A percentile compares a stretch with the other conserved stretches of the same genome.
These are phyloP conservation scores for Hedychridium roseum DNA, from an alignment of 2,888 invertebrate genomes.

Conservation along the genomic window DNA sequence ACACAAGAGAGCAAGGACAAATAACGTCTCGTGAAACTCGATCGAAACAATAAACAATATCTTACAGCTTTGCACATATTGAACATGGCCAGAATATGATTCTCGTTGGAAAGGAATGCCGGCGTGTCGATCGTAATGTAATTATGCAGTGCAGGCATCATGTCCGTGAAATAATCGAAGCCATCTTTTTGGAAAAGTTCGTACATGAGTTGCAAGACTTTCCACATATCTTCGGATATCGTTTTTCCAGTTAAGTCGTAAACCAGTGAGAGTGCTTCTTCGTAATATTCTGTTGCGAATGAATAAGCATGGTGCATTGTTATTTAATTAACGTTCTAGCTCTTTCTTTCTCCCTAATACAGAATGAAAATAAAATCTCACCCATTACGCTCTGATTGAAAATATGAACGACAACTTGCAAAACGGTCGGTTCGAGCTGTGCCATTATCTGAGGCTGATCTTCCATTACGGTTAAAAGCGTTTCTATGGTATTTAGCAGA, in stretches of 20 bases:
- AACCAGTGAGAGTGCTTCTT: conserved; percentile 92
- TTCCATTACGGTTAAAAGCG: conserved; percentile 92
- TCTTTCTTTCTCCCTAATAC: conserved; percentile 5
- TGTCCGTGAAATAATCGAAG: conserved; percentile 94
- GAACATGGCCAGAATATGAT: conserved; percentile 88
- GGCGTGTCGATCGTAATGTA: conserved; percentile 96
- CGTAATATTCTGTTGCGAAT: conserved; percentile 85
- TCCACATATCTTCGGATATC: conserved; percentile 96
- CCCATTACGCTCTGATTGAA: conserved; percentile 84
- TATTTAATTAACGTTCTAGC: too few species aligned
- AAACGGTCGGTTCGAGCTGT: conserved; percentile 89
- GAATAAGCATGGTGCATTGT: too few species aligned
- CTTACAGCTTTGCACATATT: conserved; percentile 92
- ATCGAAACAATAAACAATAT: conserved; percentile 13
- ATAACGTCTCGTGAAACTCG: background rate
- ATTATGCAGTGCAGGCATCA: conserved; percentile 98
- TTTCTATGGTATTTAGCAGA: conserved; percentile 94
- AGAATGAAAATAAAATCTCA: conserved; percentile 53
- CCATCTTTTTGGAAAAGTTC: conserved; percentile 94
- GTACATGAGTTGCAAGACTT: conserved; percentile 87
- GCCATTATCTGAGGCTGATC: conserved; percentile 83
- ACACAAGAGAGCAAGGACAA: background rate
- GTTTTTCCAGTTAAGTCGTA: conserved; percentile 89
- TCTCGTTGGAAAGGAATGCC: conserved; percentile 90
- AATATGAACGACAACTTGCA: conserved; percentile 88